Evolutionary conservation across 2,797 vertebrate species (phyloP), one percentile per base, ranked within the genome.

Genomic region (Tachyglossus aculeatus): DNA sequence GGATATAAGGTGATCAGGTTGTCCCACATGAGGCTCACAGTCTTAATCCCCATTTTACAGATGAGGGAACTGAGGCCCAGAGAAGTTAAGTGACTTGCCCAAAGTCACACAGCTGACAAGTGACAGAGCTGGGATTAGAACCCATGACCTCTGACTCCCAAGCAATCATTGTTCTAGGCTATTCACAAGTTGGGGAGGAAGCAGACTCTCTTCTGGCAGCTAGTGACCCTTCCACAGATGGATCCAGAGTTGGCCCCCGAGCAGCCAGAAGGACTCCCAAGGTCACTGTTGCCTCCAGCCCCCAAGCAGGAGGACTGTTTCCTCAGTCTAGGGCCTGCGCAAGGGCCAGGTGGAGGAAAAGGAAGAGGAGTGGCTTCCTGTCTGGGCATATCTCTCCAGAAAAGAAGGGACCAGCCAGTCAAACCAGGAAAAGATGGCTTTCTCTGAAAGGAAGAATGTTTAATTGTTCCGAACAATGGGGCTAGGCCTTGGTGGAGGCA

Each of bases 361-460:
- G 86, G 86, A 85, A 92, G 71, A 77, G 90, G 90, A 84, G 82
- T 51, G 84, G 78, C 60, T 89, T 93, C 92, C 92, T 83, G 88
- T 88, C 86, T 90, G 77, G 29, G 61, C 67, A 56, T 10, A 43
- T 72, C 80, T 72, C 58, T 74, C 63, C 56, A 61, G 33, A 56
- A 48, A 52, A 84, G 74, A 65, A 69, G 60, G 67, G 24, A 47
- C 67, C 38, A 34, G 1, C 55, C 63, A 61, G 84, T 61, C 86
- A 22, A 50, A 44, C 55, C 89, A 90, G 89, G 86, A 91, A 87
- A 92, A 90, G 86, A 92, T 89, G 86, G 81, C 86, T 86, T 86
- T 77, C 69, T 74, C 76, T 77, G 91, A 93, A 93, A 92, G 65
- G 58, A 82, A 21, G 32, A 19, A 27, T 70, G 55, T 74, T 86